Conservation (phyloP, 2,113 vertebrate species). For the Thalassoma bifasciatum region DNA sequence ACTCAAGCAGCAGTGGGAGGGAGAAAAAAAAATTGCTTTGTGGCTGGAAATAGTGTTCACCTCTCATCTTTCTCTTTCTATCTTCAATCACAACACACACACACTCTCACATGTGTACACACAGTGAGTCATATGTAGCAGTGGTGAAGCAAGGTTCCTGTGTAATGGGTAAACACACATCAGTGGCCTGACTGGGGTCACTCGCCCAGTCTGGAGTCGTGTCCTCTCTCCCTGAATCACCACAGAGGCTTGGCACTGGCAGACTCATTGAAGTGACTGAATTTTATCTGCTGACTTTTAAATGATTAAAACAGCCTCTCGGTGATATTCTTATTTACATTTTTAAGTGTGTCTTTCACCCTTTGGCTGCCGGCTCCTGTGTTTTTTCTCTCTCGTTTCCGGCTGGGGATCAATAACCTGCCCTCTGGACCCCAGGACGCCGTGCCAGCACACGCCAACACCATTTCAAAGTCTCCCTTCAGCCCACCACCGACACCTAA, state of each 20-base stretch:
- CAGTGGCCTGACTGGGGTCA: constrained; percentile 64
- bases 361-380: not conserved
- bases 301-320: no score
- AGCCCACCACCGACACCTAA: not conserved
- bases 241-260: not conserved
- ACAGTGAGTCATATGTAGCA: constrained; percentile 5
- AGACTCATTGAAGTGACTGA: not conserved
- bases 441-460: constrained; percentile 8
- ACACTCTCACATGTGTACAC: constrained; percentile 23
- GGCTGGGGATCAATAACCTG: constrained; percentile 60
- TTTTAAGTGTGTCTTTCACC: not conserved
- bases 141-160: constrained; percentile 68
- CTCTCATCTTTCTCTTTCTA: constrained; percentile 1
- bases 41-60: constrained; percentile 2
- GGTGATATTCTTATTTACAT: not conserved
- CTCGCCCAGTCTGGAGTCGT: constrained; percentile 46
- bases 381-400: not conserved
- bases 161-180: constrained; percentile 72
- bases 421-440: constrained; percentile 57
- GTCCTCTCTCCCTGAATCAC: constrained; percentile 4
- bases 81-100: not conserved
- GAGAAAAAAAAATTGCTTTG: constrained; percentile 13
- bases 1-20: constrained; percentile 6
- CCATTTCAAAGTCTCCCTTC: not conserved
- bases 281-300: not conserved